These are phyloP conservation scores for Orchestia grillus DNA, from an alignment of 1,140 invertebrate genomes.

Conservation along the genomic window DNA sequence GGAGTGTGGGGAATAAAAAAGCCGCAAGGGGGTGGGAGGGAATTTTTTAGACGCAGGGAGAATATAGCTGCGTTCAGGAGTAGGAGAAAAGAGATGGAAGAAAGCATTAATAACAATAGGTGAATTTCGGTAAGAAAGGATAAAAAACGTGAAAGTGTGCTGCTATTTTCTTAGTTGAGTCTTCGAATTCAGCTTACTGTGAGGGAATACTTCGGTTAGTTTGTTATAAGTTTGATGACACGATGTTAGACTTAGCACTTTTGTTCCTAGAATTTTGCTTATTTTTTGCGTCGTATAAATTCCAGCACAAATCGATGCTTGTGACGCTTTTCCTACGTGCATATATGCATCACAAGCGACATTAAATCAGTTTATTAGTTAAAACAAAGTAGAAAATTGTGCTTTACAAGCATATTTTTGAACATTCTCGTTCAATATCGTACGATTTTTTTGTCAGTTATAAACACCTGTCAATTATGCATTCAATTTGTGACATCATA, in stretches of 20 bases:
- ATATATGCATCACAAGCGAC: too few relatives aligned
- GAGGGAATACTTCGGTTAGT: background rate
- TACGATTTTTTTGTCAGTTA: too few relatives aligned
- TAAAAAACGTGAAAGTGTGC: background rate
- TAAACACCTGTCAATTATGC: too few relatives aligned
- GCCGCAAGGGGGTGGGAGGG: background rate
- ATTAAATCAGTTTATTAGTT: too few relatives aligned
- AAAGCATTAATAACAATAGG: background rate
- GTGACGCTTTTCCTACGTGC: too few relatives aligned
- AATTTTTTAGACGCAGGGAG: background rate
- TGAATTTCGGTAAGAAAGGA: background rate
- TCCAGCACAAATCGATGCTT: too few relatives aligned
- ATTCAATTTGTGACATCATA: too few relatives aligned
- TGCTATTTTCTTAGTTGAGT: background rate
- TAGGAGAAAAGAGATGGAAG: background rate
- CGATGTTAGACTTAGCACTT: background rate
- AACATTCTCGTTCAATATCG: too few relatives aligned
- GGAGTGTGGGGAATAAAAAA: slow-evolving; percentile 12
- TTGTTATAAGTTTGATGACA: background rate
- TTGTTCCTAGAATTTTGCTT: background rate
- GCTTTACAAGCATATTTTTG: too few relatives aligned
- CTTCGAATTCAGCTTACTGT: background rate
- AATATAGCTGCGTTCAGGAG: background rate
- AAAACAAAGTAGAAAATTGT: too few relatives aligned
- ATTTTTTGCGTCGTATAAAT: background rate